These are phyloP conservation scores for Solenodon paradoxus DNA, from an alignment of 2,113 vertebrate genomes.

Conservation along the genomic window DNA sequence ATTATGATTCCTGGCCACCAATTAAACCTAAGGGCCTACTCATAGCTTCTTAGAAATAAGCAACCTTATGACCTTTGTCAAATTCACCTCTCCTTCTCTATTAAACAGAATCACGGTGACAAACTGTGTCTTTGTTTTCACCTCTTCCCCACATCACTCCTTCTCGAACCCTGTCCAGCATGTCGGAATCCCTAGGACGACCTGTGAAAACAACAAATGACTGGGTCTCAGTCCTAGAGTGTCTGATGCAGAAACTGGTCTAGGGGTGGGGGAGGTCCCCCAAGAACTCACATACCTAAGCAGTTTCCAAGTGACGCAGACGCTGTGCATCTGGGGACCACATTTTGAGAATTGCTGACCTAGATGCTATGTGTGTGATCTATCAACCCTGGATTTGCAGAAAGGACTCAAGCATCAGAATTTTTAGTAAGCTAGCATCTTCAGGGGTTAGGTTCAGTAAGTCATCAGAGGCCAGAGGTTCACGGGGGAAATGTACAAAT, in stretches of 20 bases:
- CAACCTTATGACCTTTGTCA: not conserved
- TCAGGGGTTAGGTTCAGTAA: not conserved
- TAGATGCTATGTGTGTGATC: not conserved
- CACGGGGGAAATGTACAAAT: not conserved
- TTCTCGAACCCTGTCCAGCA: not conserved
- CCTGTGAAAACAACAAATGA: not conserved
- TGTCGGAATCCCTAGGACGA: not conserved
- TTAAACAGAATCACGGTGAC: not conserved
- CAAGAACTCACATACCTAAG: not conserved
- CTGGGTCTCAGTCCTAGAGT: not conserved
- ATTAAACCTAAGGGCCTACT: not conserved
- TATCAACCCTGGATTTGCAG: not conserved
- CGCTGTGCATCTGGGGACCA: not conserved
- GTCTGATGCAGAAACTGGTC: not conserved
- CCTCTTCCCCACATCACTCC: not conserved
- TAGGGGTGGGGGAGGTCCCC: not conserved
- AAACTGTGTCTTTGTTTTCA: not conserved
- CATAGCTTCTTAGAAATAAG: not conserved
- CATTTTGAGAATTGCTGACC: not conserved
- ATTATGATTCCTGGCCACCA: no score
- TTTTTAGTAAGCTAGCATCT: not conserved
- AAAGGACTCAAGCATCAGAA: not conserved
- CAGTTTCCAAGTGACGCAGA: not conserved
- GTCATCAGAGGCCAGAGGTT: not conserved
- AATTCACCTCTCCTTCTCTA: not conserved